These are phyloP conservation scores for Gnathonemus longibarbis DNA, from an alignment of 2,113 vertebrate genomes.

Conservation along the genomic window DNA sequence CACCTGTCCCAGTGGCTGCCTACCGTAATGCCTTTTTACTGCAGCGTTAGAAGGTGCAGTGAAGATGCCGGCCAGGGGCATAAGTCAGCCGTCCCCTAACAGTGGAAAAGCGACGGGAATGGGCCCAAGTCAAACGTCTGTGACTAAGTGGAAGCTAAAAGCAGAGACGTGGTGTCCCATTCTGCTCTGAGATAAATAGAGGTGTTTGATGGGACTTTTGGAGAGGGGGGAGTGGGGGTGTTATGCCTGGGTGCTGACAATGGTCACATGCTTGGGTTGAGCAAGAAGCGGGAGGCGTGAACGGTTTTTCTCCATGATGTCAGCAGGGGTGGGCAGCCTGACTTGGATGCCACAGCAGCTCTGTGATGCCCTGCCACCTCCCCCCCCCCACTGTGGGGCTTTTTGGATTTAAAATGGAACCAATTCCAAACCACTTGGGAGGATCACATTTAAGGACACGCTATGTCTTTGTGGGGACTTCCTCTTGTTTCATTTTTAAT, in stretches of 20 bases:
- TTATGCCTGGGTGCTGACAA: slow-evolving; percentile 23
- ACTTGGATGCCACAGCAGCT: slow-evolving; percentile 5
- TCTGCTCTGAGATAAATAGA: slow-evolving; percentile 11
- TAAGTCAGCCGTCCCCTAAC: background rate
- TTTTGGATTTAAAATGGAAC: background rate
- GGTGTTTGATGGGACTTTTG: slow-evolving; percentile 34
- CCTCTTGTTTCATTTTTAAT: background rate
- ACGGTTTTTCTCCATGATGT: slow-evolving; percentile 53
- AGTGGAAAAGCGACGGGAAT: slow-evolving; percentile 31
- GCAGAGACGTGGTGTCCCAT: slow-evolving; percentile 34
- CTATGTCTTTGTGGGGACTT: background rate
- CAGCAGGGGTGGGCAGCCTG: slow-evolving; percentile 20
- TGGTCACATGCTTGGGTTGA: slow-evolving; percentile 37
- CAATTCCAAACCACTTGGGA: background rate
- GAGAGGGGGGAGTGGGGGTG: background rate
- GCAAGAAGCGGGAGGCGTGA: slow-evolving; percentile 6
- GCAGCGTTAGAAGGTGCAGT: background rate
- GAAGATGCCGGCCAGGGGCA: background rate
- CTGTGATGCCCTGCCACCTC: slow-evolving; percentile 10
- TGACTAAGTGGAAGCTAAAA: slow-evolving; percentile 40
- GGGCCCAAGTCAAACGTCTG: slow-evolving; percentile 27
- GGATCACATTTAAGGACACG: background rate
- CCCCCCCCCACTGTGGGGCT: background rate
- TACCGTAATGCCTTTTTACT: background rate
- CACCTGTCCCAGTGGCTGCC: background rate